phyloP scores from a whole-genome alignment of 2,113 vertebrate genomes.

The Nesogale talazaci region DNA sequence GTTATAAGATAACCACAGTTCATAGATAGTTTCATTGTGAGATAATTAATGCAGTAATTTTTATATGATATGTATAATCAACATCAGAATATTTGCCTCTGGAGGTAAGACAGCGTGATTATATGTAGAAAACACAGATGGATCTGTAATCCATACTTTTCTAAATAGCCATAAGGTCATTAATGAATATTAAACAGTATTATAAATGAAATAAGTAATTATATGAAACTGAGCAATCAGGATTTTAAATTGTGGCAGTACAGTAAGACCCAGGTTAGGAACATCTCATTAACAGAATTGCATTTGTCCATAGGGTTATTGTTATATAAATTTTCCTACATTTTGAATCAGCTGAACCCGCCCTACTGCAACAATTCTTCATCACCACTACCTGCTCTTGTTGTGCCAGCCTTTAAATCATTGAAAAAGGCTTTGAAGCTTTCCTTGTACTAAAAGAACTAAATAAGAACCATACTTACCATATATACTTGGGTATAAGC shows the following conservation, averaged over 20 bases:
- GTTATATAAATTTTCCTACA: too few species aligned
- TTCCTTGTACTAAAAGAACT: too few species aligned
- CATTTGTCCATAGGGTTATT: too few species aligned
- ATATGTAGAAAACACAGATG: neutral
- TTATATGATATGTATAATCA: slow-evolving; percentile 14
- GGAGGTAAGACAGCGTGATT: slow-evolving; percentile 27
- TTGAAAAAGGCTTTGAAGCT: too few species aligned
- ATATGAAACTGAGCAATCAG: slow-evolving; percentile 13
- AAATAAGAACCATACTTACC: too few species aligned
- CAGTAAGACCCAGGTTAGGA: too few species aligned
- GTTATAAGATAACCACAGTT: neutral
- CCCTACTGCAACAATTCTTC: too few species aligned
- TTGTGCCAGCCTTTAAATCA: too few species aligned
- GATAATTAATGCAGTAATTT: neutral
- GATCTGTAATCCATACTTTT: slow-evolving; percentile 4
- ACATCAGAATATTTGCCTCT: neutral
- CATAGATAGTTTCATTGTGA: neutral
- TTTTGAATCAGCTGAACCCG: too few species aligned
- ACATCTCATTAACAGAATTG: too few species aligned
- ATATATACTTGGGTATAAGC: too few species aligned
- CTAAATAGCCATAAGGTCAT: neutral
- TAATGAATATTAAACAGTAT: slow-evolving; percentile 3
- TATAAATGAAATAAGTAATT: neutral
- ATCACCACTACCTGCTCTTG: too few species aligned
- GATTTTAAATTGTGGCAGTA: neutral